Evolutionary conservation across 2,888 invertebrate species (phyloP).

Genomic region (Myopa tessellatipennis): DNA sequence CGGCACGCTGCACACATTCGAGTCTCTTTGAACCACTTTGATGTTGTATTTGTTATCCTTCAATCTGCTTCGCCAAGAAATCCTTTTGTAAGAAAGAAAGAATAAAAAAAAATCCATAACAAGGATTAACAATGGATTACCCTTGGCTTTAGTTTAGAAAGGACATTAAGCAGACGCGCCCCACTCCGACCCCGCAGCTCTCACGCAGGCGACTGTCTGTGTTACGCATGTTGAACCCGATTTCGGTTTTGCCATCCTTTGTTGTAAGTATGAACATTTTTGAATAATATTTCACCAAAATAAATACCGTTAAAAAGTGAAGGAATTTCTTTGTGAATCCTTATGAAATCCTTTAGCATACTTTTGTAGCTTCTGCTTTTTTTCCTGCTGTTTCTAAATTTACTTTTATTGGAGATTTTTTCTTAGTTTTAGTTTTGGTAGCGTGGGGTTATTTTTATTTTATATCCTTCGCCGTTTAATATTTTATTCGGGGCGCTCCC

Average conservation of each 20-base stretch:
- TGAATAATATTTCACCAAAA: background rate
- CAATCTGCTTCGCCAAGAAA: no score
- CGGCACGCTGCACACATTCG: no score
- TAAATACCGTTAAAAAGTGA: no score
- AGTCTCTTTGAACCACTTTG: background rate
- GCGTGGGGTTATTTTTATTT: no score
- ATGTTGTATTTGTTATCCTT: background rate
- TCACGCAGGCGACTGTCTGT: background rate
- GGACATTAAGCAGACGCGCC: constrained; percentile 13
- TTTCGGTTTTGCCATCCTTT: background rate
- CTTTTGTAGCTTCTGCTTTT: no score
- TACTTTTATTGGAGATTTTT: no score
- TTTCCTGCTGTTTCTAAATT: no score
- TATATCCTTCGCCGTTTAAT: no score
- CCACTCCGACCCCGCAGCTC: background rate
- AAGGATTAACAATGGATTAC: constrained; percentile 53
- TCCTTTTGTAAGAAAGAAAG: background rate
- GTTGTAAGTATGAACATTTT: constrained; percentile 12
- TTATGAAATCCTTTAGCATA: no score
- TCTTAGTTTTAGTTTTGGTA: no score
- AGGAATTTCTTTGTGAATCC: no score
- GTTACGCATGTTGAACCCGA: background rate
- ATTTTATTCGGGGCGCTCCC: no score
- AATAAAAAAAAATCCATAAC: constrained; percentile 40
- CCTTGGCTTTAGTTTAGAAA: constrained; percentile 41